Base-by-base conservation (phyloP, 1,140 invertebrate species). In the Psilanteris sp. region DNA sequence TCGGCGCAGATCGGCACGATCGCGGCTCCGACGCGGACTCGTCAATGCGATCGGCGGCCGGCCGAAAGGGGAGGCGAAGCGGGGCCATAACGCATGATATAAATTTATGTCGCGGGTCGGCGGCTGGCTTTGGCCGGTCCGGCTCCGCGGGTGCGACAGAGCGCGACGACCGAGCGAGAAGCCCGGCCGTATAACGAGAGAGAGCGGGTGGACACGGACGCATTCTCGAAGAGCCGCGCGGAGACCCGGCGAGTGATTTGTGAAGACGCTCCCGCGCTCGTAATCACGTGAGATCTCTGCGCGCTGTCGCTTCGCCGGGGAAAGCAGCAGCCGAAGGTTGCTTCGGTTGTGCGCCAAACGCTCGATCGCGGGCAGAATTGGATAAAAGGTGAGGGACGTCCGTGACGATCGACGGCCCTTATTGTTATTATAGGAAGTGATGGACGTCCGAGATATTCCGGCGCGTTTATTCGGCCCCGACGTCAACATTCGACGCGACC, bases 241-340 rank as follows among this genome's bases (percentile, higher is more conserved):
- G 39, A 48, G 62, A 64, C 37, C 46, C 26, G 22, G 16, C 79
- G 84, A 87, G 85, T 86, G 85, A 87, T 87, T 87, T 87, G 85
- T 87, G 85, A 87, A 87, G 85, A 87, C 85, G 82, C 85, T 87
- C 83, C 81, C 79, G 85, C 79, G 79, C 73, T 83, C 84, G 85
- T 86, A 87, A 87, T 87, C 85, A 87, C 85, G 84, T 86, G 85
- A 81, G 83, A 87, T 87, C 85, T 87, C 79, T 52, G 62, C 50
- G 31, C 50, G 31, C 62, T 77, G 75, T 68, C 61, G 68, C 13
- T 61, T 32, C 39, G 46, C 37, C 5, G 29, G 64, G 62, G 72
- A 75, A 73, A 67, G 61, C 57, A 68, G 59, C 46, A 50, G 44
- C 55, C 55, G 72, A 75, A 79, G 71, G 54, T 29, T 48, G 54